These are phyloP conservation scores for Drosophila pseudotalamancana DNA, from an alignment of 2,888 invertebrate genomes.

Conservation along the genomic window DNA sequence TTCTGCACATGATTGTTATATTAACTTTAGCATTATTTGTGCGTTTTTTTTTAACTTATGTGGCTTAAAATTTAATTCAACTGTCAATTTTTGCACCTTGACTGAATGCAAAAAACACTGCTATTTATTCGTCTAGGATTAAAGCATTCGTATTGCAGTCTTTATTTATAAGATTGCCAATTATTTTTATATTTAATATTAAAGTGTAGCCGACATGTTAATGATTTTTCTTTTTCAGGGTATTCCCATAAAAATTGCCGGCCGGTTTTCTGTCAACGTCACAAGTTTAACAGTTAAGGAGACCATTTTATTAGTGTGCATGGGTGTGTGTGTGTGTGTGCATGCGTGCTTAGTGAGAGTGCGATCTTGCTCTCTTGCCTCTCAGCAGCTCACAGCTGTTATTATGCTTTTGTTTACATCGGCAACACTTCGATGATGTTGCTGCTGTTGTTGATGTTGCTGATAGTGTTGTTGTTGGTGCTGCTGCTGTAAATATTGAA, in stretches of 20 bases:
- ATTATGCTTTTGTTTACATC: slow-evolving; percentile 72
- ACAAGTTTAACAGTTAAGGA: slow-evolving; percentile 75
- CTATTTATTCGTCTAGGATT: no score
- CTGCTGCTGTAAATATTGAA: slow-evolving; percentile 34
- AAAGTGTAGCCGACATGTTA: neutral
- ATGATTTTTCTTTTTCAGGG: slow-evolving; percentile 13
- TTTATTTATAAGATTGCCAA: neutral
- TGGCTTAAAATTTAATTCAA: neutral
- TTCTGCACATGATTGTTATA: no score
- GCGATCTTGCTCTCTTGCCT: slow-evolving; percentile 36
- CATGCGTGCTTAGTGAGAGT: slow-evolving; percentile 11
- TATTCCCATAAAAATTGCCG: slow-evolving; percentile 59
- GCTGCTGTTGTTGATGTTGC: slow-evolving; percentile 39
- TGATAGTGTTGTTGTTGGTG: slow-evolving; percentile 25
- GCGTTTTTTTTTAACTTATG: neutral
- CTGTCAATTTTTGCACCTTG: no score
- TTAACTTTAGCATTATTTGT: no score
- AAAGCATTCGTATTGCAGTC: no score
- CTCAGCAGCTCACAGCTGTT: slow-evolving; percentile 57
- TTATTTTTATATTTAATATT: neutral
- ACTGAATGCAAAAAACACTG: no score
- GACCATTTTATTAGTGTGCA: slow-evolving; percentile 23
- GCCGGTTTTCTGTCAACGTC: slow-evolving; percentile 75
- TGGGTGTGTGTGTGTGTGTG: slow-evolving; percentile 1
- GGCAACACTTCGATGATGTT: slow-evolving; percentile 43